Base-by-base conservation (phyloP, 2,113 vertebrate species). In the Sinosuthora webbiana region DNA sequence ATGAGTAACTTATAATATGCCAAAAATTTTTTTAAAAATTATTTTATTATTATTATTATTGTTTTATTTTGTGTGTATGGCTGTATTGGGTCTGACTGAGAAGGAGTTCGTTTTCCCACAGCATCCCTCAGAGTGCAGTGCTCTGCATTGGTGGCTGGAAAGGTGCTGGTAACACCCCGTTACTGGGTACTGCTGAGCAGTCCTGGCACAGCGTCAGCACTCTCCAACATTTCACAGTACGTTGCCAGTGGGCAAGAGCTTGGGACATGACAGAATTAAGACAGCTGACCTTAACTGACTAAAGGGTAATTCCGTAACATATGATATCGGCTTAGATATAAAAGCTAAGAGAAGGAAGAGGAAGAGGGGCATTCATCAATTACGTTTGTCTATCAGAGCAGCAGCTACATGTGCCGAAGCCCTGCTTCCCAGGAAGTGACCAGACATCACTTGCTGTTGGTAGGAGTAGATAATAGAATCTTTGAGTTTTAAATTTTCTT, bases 11-110 rank as follows among this genome's bases (percentile, higher is more conserved):
- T 7, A 50, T 37, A 68, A 50, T 6, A 70, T 12, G 5, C 2
- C 16, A 50, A 37, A 49, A 25, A 45, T 20, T n/a, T n/a, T n/a
- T n/a, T n/a, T n/a, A n/a, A n/a, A 45, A 19, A 17, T 42, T 25
- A 20, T 50, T 37, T 35, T 7, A 6, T 15, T 50, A 19, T 11
- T 37, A 20, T n/a, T 44, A 11, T 2, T 2, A 2, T 10, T 21
- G 10, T 4, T 4, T 16, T 1, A 30, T 3, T 49, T 1, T 20
- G 2, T 47, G 5, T 13, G 2, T 57, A 12, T 23, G 28, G 9
- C 52, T 65, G 10, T 19, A 28, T 13, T 50, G 6, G 5, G 15
- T 39, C 18, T 74, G 8, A 9, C 23, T 44, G 59, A 74, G 14
- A 30, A 45, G 17, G 27, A 64, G 10, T 42, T 57, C 0, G 10